A percentile compares a stretch with the other conserved stretches of the same genome.
Conservation (phyloP, 2,888 invertebrate genomes). For the Ectobius pallidus region DNA sequence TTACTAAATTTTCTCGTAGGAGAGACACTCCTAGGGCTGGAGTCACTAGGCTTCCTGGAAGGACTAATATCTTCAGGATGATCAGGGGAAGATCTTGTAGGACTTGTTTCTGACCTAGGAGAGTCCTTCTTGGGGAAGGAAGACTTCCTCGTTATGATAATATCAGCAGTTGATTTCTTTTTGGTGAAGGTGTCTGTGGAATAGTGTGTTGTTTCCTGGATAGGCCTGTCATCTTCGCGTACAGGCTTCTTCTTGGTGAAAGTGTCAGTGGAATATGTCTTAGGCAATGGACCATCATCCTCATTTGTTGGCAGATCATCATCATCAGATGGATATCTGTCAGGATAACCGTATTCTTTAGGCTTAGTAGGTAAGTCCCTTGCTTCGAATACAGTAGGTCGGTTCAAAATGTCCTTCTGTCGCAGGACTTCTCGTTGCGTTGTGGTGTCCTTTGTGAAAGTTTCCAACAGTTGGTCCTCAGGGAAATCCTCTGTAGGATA, state of each 20-base stretch:
- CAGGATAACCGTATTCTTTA: background rate
- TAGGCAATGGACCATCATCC: constrained; percentile 15
- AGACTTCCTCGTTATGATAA: background rate
- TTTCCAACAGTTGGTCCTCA: constrained; percentile 18
- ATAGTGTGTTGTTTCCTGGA: constrained; percentile 6
- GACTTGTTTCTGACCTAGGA: background rate
- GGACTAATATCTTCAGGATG: background rate
- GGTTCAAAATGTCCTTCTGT: constrained; percentile 56
- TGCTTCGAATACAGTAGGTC: constrained; percentile 59
- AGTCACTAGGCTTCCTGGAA: background rate
- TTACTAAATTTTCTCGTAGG: background rate
- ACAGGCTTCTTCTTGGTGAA: constrained; percentile 9
- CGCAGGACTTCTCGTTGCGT: constrained; percentile 42
- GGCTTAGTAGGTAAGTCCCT: constrained; percentile 36
- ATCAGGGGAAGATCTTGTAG: background rate
- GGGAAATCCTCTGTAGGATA: background rate
- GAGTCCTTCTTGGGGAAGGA: background rate
- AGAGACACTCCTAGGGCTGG: background rate
- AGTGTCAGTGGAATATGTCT: constrained; percentile 25
- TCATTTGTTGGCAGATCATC: background rate
- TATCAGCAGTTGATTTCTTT: constrained; percentile 20
- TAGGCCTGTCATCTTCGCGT: constrained; percentile 25
- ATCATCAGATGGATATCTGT: background rate
- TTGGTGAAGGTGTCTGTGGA: background rate
- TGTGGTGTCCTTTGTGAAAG: constrained; percentile 1